These are phyloP conservation scores for Brachionus paranguensis DNA, from an alignment of 1,140 invertebrate genomes.

Conservation along the genomic window DNA sequence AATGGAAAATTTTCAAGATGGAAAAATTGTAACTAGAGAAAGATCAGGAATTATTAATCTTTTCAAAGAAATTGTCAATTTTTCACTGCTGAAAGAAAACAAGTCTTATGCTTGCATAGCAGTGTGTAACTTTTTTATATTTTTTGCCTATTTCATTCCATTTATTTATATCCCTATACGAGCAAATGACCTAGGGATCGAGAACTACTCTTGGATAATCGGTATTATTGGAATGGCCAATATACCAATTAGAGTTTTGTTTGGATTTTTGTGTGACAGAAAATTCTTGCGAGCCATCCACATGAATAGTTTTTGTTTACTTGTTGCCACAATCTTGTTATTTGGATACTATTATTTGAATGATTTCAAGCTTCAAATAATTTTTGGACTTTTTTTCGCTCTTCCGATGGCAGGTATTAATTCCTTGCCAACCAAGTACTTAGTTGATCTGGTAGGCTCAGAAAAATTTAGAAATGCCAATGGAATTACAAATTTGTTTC, in stretches of 20 bases:
- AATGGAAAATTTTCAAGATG: not conserved
- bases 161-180: not conserved
- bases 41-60: not conserved
- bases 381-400: not conserved
- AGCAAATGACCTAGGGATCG: not conserved
- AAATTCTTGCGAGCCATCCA: not conserved
- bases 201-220: not conserved
- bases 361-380: not conserved
- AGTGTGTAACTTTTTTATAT: not conserved
- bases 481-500: constrained; percentile 19
- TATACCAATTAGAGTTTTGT: not conserved
- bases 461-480: constrained; percentile 27
- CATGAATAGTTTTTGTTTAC: not conserved
- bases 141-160: not conserved
- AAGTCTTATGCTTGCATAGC: not conserved
- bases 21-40: not conserved
- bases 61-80: constrained; percentile 7
- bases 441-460: not conserved
- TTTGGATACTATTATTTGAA: not conserved
- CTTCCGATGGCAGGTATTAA: constrained; percentile 1
- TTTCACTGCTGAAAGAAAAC: not conserved
- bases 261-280: not conserved
- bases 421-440: not conserved
- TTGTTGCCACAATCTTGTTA: not conserved
- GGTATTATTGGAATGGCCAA: not conserved